These are phyloP conservation scores for silkworm (Bombyx mori) DNA, from an alignment of 1,140 invertebrate species.

Conservation along the genomic window DNA sequence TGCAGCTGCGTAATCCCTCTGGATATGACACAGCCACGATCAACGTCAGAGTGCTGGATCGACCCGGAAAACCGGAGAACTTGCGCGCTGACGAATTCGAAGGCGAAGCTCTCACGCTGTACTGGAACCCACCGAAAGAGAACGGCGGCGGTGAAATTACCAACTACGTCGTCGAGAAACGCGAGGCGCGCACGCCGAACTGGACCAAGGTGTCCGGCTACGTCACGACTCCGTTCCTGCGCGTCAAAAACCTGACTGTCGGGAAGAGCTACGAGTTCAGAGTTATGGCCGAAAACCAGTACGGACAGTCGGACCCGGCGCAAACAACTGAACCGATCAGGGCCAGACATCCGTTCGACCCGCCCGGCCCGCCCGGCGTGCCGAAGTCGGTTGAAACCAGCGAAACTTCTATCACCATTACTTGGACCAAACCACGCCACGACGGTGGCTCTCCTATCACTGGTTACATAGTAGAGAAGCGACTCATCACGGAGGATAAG, in stretches of 20 bases:
- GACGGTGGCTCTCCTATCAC: conserved; percentile 94
- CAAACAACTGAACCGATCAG: conserved; percentile 89
- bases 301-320: conserved; percentile 94
- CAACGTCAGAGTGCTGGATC: conserved; percentile 94
- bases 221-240: conserved; percentile 87
- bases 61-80: conserved; percentile 89
- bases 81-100: conserved; percentile 93
- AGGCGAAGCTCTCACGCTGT: conserved; percentile 94
- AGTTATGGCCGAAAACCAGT: conserved; percentile 97
- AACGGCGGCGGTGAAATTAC: conserved; percentile 96
- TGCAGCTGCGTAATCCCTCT: conserved; percentile 94
- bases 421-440: conserved; percentile 93
- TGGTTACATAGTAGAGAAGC: conserved; percentile 94
- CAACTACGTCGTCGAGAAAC: conserved; percentile 97
- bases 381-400: conserved; percentile 89
- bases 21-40: conserved; percentile 95
- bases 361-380: conserved; percentile 90
- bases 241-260: conserved; percentile 92
- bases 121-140: conserved; percentile 96
- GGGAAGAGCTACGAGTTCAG: conserved; percentile 97
- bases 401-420: conserved; percentile 94
- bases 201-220: conserved; percentile 96
- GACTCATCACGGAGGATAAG: conserved; percentile 88
- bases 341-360: conserved; percentile 97
- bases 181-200: conserved; percentile 83